These are phyloP conservation scores for Molanna angustata DNA, from an alignment of 2,888 invertebrate species.

Conservation along the genomic window DNA sequence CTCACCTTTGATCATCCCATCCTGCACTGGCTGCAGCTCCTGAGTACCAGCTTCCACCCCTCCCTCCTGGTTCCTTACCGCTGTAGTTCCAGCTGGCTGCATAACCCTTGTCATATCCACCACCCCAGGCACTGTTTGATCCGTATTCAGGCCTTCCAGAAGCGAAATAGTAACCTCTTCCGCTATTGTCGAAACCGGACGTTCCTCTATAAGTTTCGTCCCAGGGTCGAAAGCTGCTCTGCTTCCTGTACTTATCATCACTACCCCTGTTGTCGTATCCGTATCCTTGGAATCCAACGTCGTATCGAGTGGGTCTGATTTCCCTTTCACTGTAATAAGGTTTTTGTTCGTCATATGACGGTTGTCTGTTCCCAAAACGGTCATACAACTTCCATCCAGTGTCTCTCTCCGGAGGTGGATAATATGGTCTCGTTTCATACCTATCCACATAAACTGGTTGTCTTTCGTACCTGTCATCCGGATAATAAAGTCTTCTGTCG, in stretches of 20 bases:
- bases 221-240: slow-evolving; percentile 54
- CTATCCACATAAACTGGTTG: slow-evolving; percentile 13
- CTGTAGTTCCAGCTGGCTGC: slow-evolving; percentile 30
- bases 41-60: slow-evolving; percentile 6
- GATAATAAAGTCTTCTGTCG: slow-evolving; percentile 17
- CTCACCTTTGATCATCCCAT: slow-evolving; percentile 30
- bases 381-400: slow-evolving; percentile 28
- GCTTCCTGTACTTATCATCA: slow-evolving; percentile 23
- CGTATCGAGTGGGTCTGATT: slow-evolving; percentile 16
- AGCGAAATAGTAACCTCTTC: slow-evolving; percentile 62
- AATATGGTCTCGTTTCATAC: slow-evolving; percentile 17
- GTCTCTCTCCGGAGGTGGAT: slow-evolving; percentile 15
- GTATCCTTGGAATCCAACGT: slow-evolving; percentile 15
- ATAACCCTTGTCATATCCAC: slow-evolving; percentile 40
- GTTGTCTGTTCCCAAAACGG: slow-evolving; percentile 20
- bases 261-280: slow-evolving; percentile 24
- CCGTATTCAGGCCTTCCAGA: slow-evolving; percentile 51
- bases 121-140: slow-evolving; percentile 37
- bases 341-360: slow-evolving; percentile 15
- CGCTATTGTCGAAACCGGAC: slow-evolving; percentile 62
- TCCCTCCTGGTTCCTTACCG: slow-evolving; percentile 9
- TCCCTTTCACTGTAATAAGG: slow-evolving; percentile 8
- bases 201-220: slow-evolving; percentile 61
- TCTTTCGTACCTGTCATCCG: slow-evolving; percentile 27
- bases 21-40: slow-evolving; percentile 14